Percentiles rank a stretch among this genome's conserved stretches.
phyloP scores from a whole-genome alignment of 1,140 invertebrate species.

The Drosophila sucinea region DNA sequence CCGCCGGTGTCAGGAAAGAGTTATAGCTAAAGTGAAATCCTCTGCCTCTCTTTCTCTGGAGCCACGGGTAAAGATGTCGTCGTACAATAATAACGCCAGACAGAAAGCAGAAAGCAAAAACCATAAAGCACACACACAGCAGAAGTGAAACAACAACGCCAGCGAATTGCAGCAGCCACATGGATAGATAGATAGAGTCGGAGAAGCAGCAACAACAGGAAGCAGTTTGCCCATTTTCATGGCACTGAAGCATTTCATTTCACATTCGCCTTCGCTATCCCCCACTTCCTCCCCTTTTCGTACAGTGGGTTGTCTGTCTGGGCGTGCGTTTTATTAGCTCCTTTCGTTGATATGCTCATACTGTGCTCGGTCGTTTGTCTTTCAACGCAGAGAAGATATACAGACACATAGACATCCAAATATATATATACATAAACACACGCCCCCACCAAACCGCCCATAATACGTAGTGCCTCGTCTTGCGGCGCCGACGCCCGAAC shows the following conservation, averaged over 20 bases:
- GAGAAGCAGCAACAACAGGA: slow-evolving; percentile 65
- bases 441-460: slow-evolving; percentile 19
- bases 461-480: slow-evolving; percentile 37
- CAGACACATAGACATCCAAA: slow-evolving; percentile 32
- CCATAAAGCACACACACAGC: slow-evolving; percentile 47
- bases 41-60: background rate
- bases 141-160: slow-evolving; percentile 1
- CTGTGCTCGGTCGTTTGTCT: slow-evolving; percentile 76
- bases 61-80: slow-evolving; percentile 1
- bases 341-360: slow-evolving; percentile 80
- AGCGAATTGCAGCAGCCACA: slow-evolving; percentile 3
- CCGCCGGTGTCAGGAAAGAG: slow-evolving; percentile 24
- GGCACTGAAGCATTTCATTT: slow-evolving; percentile 74
- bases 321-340: slow-evolving; percentile 77
- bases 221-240: slow-evolving; percentile 80
- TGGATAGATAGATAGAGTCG: slow-evolving; percentile 10
- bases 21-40: slow-evolving; percentile 5
- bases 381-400: slow-evolving; percentile 53
- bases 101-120: slow-evolving; percentile 15
- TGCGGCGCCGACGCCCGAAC: slow-evolving; percentile 64
- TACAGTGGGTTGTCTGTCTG: slow-evolving; percentile 44
- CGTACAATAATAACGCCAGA: slow-evolving; percentile 13
- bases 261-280: slow-evolving; percentile 38
- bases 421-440: slow-evolving; percentile 30
- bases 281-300: background rate